phyloP scores from a whole-genome alignment of 2,113 vertebrate genomes.

The Tautogolabrus adspersus region DNA sequence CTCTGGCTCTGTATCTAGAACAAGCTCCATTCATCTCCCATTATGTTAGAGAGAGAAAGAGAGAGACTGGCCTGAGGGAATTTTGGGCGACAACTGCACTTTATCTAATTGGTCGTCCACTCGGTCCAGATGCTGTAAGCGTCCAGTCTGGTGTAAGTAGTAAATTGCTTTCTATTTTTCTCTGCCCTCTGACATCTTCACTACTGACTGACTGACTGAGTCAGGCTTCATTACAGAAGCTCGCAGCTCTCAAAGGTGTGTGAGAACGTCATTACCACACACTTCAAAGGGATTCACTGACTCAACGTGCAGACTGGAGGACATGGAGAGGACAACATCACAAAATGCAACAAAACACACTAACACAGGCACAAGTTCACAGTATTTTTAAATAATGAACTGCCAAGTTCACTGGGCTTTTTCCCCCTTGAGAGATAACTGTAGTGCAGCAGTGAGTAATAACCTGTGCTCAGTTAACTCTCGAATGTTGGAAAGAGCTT shows the following conservation, averaged over 20 bases:
- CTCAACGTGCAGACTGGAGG: not conserved
- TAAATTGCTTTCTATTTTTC: constrained; percentile 21
- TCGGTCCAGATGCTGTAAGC: constrained; percentile 16
- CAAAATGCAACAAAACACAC: not conserved
- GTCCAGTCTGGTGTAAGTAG: not conserved
- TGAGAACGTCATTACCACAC: not conserved
- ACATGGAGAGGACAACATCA: not conserved
- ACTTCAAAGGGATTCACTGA: not conserved
- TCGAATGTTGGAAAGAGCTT: too few species aligned
- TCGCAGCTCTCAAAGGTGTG: not conserved
- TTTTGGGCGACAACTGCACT: constrained; percentile 13
- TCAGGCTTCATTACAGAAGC: not conserved
- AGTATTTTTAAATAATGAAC: not conserved
- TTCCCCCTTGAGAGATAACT: not conserved
- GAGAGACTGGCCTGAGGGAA: not conserved
- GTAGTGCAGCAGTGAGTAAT: not conserved
- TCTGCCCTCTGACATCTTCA: not conserved
- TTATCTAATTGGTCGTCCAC: constrained; percentile 6
- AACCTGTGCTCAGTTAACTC: too few species aligned
- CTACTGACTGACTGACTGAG: not conserved
- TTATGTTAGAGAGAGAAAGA: not conserved
- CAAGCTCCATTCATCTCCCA: not conserved
- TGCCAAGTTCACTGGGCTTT: not conserved
- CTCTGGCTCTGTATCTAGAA: not conserved
- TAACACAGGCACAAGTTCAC: not conserved